phyloP scores from a whole-genome alignment of 2,113 vertebrate species.

The Bombycilla garrulus region DNA sequence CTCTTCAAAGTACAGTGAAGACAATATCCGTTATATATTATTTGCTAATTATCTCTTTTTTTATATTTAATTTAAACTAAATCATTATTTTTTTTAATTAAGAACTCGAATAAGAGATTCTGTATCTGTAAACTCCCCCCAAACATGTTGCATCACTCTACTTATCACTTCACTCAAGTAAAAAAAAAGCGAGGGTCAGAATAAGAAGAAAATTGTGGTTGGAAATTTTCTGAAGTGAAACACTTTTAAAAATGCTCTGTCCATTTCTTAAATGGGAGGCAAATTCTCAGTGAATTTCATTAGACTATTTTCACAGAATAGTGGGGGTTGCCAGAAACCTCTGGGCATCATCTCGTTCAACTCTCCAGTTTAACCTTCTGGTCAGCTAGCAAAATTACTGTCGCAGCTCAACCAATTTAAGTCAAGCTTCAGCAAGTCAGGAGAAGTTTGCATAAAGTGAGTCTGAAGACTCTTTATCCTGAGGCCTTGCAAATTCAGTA shows the following conservation, averaged over 20 bases:
- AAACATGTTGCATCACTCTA: neutral
- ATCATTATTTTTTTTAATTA: neutral
- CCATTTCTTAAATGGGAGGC: neutral
- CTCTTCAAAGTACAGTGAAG: neutral
- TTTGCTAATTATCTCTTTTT: neutral
- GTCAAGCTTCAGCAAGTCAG: neutral
- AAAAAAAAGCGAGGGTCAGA: neutral
- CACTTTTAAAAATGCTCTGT: neutral
- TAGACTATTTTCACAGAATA: neutral
- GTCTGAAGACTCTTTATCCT: neutral
- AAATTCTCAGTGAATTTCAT: neutral
- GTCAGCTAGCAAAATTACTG: neutral
- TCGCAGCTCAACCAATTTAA: neutral
- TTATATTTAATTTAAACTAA: neutral
- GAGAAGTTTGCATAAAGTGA: neutral
- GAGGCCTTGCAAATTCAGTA: neutral
- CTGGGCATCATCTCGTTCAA: neutral
- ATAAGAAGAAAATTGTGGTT: neutral
- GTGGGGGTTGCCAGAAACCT: neutral
- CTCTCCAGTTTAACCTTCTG: neutral
- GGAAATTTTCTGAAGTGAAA: neutral
- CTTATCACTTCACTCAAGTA: neutral
- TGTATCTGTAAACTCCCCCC: neutral
- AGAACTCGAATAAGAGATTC: neutral
- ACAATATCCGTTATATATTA: neutral